A percentile compares a stretch with the other conserved stretches of the same genome.
Conservation (phyloP, 2,113 vertebrate genomes). For the Zeus faber region DNA sequence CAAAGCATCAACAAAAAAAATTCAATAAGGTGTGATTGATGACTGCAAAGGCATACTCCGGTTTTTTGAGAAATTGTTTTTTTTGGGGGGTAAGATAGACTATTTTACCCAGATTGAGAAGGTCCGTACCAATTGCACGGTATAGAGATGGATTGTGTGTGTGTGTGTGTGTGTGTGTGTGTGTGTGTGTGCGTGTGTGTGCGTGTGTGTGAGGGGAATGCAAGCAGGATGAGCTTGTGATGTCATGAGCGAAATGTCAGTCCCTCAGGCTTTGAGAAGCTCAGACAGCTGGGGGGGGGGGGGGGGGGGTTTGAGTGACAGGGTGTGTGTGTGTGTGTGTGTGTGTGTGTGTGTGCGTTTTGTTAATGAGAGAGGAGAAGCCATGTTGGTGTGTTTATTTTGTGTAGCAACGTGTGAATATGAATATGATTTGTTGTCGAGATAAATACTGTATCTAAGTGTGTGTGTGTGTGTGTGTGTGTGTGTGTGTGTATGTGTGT, state of each 20-base stretch:
- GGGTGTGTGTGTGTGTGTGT: neutral
- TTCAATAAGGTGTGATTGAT: no score
- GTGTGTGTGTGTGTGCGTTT: neutral
- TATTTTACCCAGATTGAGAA: no score
- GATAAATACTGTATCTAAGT: neutral
- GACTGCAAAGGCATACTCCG: no score
- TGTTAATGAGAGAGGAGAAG: neutral
- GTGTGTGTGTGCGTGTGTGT: constrained; percentile 2
- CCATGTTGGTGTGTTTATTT: neutral
- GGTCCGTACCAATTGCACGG: no score
- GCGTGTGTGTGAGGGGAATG: constrained; percentile 6
- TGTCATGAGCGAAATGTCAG: constrained; percentile 48
- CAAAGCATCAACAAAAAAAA: neutral
- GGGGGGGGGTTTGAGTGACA: constrained; percentile 1
- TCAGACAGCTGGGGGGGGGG: constrained; percentile 55
- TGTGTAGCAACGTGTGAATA: no score
- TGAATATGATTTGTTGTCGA: neutral
- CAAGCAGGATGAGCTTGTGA: constrained; percentile 33
- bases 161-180: constrained; percentile 7
- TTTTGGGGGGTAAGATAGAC: neutral
- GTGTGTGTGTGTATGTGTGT: neutral
- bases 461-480: constrained; percentile 1
- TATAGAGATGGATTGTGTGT: constrained; percentile 6
- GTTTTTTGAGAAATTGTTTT: no score
- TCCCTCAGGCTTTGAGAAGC: constrained; percentile 39